Percentiles rank a stretch among this genome's conserved stretches.
These are phyloP conservation scores for Danio choprae DNA, from an alignment of 2,797 vertebrate species.

Conservation along the genomic window DNA sequence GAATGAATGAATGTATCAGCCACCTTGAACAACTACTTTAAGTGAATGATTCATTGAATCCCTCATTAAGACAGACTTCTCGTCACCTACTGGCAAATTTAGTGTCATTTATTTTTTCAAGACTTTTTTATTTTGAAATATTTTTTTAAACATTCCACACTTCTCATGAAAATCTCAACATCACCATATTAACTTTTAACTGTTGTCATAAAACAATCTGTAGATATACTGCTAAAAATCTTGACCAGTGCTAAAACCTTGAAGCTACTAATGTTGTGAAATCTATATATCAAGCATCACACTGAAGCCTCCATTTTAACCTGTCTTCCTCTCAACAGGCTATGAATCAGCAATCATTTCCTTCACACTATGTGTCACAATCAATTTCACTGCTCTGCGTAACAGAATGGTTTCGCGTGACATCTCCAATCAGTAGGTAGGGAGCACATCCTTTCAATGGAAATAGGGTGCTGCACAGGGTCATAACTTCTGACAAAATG, in stretches of 20 bases:
- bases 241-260: no score
- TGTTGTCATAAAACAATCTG: no score
- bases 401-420: slow-evolving; percentile 95
- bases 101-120: no score
- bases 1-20: no score
- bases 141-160: no score
- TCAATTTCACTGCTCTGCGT: slow-evolving; percentile 85
- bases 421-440: slow-evolving; percentile 89
- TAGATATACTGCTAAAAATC: slow-evolving; percentile 70
- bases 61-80: no score
- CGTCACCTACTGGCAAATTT: no score
- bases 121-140: no score
- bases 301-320: slow-evolving; percentile 64
- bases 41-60: no score
- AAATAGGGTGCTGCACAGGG: slow-evolving; percentile 89
- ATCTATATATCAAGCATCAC: slow-evolving; percentile 57
- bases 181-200: no score
- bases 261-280: slow-evolving; percentile 7
- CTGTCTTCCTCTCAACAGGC: slow-evolving; percentile 74
- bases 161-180: no score
- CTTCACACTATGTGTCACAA: slow-evolving; percentile 87
- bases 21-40: no score
- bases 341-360: slow-evolving; percentile 92
- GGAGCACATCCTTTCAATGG: slow-evolving; percentile 82
- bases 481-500: slow-evolving; percentile 89